Conservation (phyloP, 2,888 invertebrate genomes). For the Pherbina coryleti region DNA sequence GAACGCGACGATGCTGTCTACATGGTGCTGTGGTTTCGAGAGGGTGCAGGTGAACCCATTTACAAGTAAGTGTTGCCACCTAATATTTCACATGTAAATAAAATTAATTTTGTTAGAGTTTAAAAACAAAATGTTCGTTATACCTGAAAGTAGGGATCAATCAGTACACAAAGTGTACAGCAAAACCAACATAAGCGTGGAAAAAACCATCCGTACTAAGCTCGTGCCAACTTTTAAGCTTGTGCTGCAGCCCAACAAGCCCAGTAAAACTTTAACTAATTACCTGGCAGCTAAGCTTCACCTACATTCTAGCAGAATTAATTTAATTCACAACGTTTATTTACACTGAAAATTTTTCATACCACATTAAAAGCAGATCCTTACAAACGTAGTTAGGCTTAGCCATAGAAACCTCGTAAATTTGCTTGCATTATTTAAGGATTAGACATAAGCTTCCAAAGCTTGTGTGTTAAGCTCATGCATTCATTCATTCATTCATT, state of each 20-base stretch:
- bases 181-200: not conserved
- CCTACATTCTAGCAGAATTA: constrained; percentile 46
- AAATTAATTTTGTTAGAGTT: too few relatives aligned
- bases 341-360: not conserved
- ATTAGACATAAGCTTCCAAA: not conserved
- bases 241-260: constrained; percentile 11
- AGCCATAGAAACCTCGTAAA: not conserved
- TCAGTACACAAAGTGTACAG: too few relatives aligned
- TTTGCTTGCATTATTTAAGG: not conserved
- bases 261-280: constrained; percentile 38
- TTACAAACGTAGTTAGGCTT: constrained; percentile 1
- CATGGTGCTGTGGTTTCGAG: constrained; percentile 92
- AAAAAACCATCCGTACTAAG: not conserved
- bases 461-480: not conserved
- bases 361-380: constrained; percentile 9
- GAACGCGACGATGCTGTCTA: constrained; percentile 85
- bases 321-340: constrained; percentile 45
- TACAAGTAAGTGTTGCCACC: constrained; percentile 78
- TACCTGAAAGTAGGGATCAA: too few relatives aligned
- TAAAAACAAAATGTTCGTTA: too few relatives aligned
- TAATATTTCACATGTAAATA: too few relatives aligned
- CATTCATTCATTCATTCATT: not conserved
- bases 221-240: not conserved
- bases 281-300: constrained; percentile 44
- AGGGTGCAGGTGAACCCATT: constrained; percentile 84